These are phyloP conservation scores for Crocodylus rhombifer DNA, from an alignment of 2,797 vertebrate genomes.

Conservation along the genomic window DNA sequence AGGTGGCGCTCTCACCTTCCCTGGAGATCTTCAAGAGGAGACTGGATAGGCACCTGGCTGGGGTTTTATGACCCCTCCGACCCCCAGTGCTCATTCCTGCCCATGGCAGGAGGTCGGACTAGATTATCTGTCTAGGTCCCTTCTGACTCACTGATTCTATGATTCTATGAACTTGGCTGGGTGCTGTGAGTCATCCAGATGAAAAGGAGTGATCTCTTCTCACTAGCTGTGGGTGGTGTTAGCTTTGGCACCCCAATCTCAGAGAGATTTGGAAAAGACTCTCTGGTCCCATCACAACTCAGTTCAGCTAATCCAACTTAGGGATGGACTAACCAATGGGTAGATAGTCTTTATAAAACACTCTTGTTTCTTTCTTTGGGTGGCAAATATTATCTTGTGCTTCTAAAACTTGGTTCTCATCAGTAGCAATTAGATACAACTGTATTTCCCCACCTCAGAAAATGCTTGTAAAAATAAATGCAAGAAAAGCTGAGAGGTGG, in stretches of 20 bases:
- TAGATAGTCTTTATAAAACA: not conserved
- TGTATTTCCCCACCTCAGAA: too few relatives aligned
- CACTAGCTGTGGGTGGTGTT: rapidly evolving
- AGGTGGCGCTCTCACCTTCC: too few relatives aligned
- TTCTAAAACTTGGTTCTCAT: not conserved
- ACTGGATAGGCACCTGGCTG: too few relatives aligned
- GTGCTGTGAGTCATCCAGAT: not conserved
- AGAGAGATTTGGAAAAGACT: not conserved
- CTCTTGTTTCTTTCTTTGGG: not conserved
- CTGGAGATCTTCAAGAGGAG: too few relatives aligned
- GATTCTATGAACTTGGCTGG: too few relatives aligned
- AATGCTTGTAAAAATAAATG: too few relatives aligned
- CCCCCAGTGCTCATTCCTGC: too few relatives aligned
- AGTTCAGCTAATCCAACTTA: not conserved
- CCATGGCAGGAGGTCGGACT: too few relatives aligned
- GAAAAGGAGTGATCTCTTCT: not conserved
- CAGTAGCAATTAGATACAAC: not conserved
- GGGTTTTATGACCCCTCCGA: too few relatives aligned
- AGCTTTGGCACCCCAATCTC: rapidly evolving
- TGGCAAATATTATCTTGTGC: not conserved
- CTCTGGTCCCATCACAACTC: not conserved
- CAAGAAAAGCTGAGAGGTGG: not conserved
- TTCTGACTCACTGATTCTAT: too few relatives aligned
- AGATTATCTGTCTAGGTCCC: too few relatives aligned
- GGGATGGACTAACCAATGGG: not conserved